Base-by-base conservation (phyloP, 2,113 vertebrate genomes). In the Psilopsiagon aurifrons region DNA sequence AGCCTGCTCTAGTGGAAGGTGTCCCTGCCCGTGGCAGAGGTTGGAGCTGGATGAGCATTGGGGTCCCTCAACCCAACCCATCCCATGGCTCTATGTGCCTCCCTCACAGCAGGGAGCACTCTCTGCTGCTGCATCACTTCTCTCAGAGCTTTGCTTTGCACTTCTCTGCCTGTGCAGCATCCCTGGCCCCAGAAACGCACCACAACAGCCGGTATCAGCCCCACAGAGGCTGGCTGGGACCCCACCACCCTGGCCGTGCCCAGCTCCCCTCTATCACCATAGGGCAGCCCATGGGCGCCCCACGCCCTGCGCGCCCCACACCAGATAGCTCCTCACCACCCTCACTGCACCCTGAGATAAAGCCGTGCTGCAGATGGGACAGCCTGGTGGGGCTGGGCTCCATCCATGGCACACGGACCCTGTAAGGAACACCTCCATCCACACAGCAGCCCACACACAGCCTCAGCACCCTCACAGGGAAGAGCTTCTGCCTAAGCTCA, bases 121-220 rank as follows among this genome's bases (percentile, higher is more conserved):
- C 55, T 22, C 13, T 59, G 55, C 55, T 59, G 55, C 55, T 59
- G 55, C 55, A n/a, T 13, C 55, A 59, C 33, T n/a, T 23, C 55
- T 59, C 55, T 33, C 33, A 59, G 33, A 23, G 55, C 55, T 59
- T n/a, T 59, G 55, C 55, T n/a, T 59, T n/a, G 55, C 33, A 22
- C 55, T 57, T 33, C 54, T 33, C 31, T 57, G 55, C 31, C 2
- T 27, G 5, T 1, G 71, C 1, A 37, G 24, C 83, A 22, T 11
- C 49, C 44, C 59, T 1, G 0, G 37, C 31, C 2, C 0, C 90
- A 19, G n/a, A 17, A 8, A 3, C 0, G 3, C 4, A 28, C 10
- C 49, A 4, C 14, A 2, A 12, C 20, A 6, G 13, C 3, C 35
- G 2, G 7, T 88, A 90, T 94, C 92, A 31, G 85, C 52, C 57